Evolutionary conservation across 2,113 vertebrate genomes (phyloP).

Genomic region (Oryzias melastigma): DNA sequence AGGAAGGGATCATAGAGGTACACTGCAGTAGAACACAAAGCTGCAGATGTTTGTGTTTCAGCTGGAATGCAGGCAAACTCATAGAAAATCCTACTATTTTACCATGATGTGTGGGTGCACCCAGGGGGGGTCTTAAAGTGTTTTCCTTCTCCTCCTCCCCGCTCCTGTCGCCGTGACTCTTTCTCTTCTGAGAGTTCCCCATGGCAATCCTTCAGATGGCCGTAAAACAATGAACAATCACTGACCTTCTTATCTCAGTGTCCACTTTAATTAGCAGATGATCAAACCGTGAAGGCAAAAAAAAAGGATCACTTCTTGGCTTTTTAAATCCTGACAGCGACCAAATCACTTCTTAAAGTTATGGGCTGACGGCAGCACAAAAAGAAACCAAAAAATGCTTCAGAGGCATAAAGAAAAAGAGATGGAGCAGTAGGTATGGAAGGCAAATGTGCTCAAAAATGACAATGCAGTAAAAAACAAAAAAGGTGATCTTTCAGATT

Average conservation of each 20-base stretch:
- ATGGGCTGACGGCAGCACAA: too few relatives aligned
- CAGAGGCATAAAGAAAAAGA: too few relatives aligned
- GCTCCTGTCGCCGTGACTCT: too few relatives aligned
- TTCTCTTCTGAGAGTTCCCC: not conserved
- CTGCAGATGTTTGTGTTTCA: slow-evolving; percentile 20
- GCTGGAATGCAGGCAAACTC: slow-evolving; percentile 19
- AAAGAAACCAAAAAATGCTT: too few relatives aligned
- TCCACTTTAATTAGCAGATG: slow-evolving; percentile 55
- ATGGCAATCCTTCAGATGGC: slow-evolving; percentile 47
- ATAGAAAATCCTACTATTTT: not conserved
- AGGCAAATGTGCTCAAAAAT: too few relatives aligned
- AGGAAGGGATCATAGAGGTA: slow-evolving; percentile 16
- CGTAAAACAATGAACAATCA: slow-evolving; percentile 59
- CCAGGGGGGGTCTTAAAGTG: not conserved
- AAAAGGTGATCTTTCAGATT: too few relatives aligned
- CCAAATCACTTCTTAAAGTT: not conserved
- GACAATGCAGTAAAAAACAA: too few relatives aligned
- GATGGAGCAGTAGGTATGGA: too few relatives aligned
- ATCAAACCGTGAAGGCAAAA: slow-evolving; percentile 43
- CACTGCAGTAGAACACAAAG: slow-evolving; percentile 29
- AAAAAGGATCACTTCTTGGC: slow-evolving; percentile 9
- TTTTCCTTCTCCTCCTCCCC: not conserved
- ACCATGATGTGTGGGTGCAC: not conserved
- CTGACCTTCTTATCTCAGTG: slow-evolving; percentile 46
- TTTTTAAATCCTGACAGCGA: slow-evolving; percentile 21